These are phyloP conservation scores for Lepus oiostolus DNA, from an alignment of 2,797 vertebrate species.

Conservation along the genomic window DNA sequence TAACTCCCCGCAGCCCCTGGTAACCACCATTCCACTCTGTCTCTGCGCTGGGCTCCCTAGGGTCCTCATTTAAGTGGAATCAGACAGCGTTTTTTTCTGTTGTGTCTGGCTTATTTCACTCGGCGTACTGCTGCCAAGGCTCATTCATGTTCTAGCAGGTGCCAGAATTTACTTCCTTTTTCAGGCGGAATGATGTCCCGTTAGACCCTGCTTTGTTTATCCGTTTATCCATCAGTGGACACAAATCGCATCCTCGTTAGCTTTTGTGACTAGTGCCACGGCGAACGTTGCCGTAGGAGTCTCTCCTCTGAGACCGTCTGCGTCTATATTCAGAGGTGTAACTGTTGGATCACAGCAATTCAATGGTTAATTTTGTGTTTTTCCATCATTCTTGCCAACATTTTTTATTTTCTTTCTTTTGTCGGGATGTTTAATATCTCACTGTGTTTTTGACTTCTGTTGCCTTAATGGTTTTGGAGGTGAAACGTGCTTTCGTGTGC, in stretches of 20 bases:
- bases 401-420: no score
- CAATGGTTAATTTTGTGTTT: no score
- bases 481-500: not conserved
- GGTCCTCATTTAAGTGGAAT: fast-evolving
- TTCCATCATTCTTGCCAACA: no score
- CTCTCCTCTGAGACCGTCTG: not conserved
- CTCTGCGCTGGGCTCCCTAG: not conserved
- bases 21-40: not conserved
- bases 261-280: not conserved
- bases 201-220: not conserved
- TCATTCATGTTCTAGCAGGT: fast-evolving
- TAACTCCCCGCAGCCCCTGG: no score
- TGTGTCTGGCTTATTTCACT: not conserved
- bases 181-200: not conserved
- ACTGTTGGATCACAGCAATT: not conserved
- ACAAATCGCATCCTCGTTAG: fast-evolving
- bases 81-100: fast-evolving
- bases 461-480: not conserved
- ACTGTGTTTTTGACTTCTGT: not conserved
- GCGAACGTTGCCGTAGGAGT: fast-evolving
- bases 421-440: not conserved
- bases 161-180: not conserved
- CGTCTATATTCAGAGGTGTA: no score
- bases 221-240: fast-evolving
- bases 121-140: not conserved